Evolutionary conservation across 2,888 invertebrate species (phyloP), one percentile per base, ranked within the genome.

Genomic region (Apodemia hepburni): DNA sequence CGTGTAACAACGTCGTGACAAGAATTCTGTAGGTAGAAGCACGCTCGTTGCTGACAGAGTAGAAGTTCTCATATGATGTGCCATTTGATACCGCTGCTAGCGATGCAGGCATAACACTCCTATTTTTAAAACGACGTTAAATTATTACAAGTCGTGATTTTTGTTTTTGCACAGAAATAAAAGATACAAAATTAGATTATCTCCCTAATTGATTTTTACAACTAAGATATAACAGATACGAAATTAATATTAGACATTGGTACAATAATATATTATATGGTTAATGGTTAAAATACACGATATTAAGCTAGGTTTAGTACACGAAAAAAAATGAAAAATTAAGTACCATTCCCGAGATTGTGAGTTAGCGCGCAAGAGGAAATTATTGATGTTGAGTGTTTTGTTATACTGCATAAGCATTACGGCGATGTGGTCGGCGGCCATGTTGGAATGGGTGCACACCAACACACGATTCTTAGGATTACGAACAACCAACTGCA

Each of bases 381-480:
- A 84, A 62, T 81, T 73, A 62, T 70, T 71, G 11, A 82, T 78
- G 60, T 84, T 78, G 59, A 84, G 73, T 45, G 64, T 59, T 61
- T 76, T 75, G 69, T 79, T 80, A 71, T 81, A 85, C 60, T 76
- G 66, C 5, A 84, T 66, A 5, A 87, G 71, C 73, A 77, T 65
- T n/a, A 77, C 71, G 12, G 84, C 85, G 58, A 87, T 79, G 74
- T 85, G 84, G 66, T 87, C 87, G 7, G 87, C 87, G 57, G 87
- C 86, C 85, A 84, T 87, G 66, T 87, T 87, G 61, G 86, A 85
- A 58, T 85, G 84, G 0, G 87, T 87, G 74, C 87, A 87, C 64
- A 87, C 82, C 78, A 87, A 67, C 18, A 87, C 76, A 33, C 82
- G 81, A 67, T 82, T 75, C 2, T 42, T 60, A 0, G 71, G 54